A percentile compares a stretch with the other conserved stretches of the same genome.
These are phyloP conservation scores for Sycon ciliatum DNA, from an alignment of 37 sponge, comb jelly and placozoan genomes.

Conservation along the genomic window DNA sequence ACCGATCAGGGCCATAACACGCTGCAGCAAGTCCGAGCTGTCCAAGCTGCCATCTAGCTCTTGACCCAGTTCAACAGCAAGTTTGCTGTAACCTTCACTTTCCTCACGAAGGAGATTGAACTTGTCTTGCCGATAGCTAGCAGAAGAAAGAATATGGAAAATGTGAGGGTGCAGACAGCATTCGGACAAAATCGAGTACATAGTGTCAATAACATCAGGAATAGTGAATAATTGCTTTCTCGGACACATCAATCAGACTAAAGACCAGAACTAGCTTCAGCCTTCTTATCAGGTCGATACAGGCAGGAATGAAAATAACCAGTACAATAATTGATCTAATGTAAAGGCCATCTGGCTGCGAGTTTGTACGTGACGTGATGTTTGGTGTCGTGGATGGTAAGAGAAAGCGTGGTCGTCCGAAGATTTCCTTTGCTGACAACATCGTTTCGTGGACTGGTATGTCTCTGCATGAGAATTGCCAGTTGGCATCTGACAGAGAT, in stretches of 20 bases:
- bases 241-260: neutral
- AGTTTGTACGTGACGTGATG: too few species aligned
- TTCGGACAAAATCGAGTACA: neutral
- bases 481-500: too few species aligned
- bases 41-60: conserved; percentile 19
- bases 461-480: too few species aligned
- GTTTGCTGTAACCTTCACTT: conserved; percentile 92
- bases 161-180: neutral
- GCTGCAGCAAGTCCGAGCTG: conserved; percentile 43
- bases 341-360: too few species aligned
- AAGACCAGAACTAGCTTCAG: neutral
- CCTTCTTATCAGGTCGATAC: too few species aligned
- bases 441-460: too few species aligned
- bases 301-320: too few species aligned
- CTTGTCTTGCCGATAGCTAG: conserved; percentile 96
- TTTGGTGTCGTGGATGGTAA: too few species aligned
- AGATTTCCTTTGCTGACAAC: too few species aligned
- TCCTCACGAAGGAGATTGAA: conserved; percentile 97
- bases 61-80: conserved; percentile 74
- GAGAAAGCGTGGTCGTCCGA: too few species aligned
- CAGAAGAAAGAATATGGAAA: neutral
- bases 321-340: too few species aligned
- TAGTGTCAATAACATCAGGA: neutral
- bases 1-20: conserved; percentile 79
- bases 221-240: neutral